Evolutionary conservation across 2,113 vertebrate genomes (phyloP).

Genomic region (Podocnemis expansa): DNA sequence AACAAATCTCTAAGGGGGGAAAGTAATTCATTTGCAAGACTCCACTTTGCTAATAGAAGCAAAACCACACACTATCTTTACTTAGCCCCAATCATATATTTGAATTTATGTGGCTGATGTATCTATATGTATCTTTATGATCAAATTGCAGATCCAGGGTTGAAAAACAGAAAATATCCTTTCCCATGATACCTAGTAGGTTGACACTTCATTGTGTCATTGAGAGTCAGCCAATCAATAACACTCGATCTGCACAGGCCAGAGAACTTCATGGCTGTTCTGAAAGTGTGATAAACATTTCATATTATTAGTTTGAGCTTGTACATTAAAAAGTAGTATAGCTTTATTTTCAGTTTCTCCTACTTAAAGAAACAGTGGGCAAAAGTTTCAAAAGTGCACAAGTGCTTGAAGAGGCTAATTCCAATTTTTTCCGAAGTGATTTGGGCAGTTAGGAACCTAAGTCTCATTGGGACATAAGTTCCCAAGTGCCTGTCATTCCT

Average conservation of each 20-base stretch:
- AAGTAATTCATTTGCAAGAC: not conserved
- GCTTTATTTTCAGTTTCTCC: not conserved
- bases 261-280: not conserved
- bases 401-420: not conserved
- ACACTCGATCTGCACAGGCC: not conserved
- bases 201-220: not conserved
- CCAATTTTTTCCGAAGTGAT: not conserved
- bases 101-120: not conserved
- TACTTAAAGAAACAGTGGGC: not conserved
- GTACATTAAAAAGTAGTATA: not conserved
- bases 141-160: not conserved
- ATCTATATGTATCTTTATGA: not conserved
- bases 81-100: not conserved
- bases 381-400: not conserved
- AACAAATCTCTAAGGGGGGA: not conserved
- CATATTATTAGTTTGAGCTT: not conserved
- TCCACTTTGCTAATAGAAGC: not conserved
- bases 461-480: accelerated
- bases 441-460: no score
- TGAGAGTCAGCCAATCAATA: not conserved
- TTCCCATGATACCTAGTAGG: not conserved
- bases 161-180: not conserved
- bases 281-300: not conserved
- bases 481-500: not conserved
- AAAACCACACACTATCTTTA: not conserved